A percentile compares a stretch with the other conserved stretches of the same genome.
Evolutionary conservation across 2,113 vertebrate species (phyloP).

Genomic region (Varanus komodoensis): DNA sequence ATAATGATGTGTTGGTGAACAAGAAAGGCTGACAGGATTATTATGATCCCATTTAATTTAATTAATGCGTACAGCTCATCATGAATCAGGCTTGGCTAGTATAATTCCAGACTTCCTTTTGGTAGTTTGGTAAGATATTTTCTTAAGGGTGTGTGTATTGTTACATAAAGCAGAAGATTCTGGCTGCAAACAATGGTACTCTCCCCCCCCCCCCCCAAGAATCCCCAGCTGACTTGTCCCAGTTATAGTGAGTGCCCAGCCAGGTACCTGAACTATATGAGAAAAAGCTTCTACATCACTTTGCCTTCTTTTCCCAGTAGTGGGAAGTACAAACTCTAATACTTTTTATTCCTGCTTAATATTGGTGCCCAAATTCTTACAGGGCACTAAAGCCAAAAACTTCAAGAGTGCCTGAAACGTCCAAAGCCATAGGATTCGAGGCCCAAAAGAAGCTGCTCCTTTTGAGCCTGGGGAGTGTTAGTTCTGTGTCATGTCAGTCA

Average conservation of each 20-base stretch:
- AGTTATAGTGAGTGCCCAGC: neutral
- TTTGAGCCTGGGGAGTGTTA: no score
- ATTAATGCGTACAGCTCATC: constrained; percentile 1
- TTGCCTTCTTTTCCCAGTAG: neutral
- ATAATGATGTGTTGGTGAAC: constrained; percentile 45
- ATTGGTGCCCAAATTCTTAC: neutral
- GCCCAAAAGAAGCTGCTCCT: neutral
- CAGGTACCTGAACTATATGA: neutral
- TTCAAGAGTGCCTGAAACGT: neutral
- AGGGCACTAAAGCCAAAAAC: neutral
- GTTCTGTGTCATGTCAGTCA: neutral
- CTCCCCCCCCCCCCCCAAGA: neutral
- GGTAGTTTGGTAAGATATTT: neutral
- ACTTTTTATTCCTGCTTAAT: neutral
- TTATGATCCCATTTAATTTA: constrained; percentile 41
- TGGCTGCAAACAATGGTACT: neutral
- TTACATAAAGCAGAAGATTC: neutral
- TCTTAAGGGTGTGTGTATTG: neutral
- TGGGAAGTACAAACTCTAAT: neutral
- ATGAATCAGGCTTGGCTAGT: constrained; percentile 24
- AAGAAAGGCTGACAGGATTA: constrained; percentile 34
- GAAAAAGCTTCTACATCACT: neutral
- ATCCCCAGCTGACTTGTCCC: neutral
- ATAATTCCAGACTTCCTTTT: constrained; percentile 20
- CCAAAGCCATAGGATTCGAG: neutral